Evolutionary conservation across 2,797 vertebrate species (phyloP).

Genomic region (Sebastes hopkinsi): DNA sequence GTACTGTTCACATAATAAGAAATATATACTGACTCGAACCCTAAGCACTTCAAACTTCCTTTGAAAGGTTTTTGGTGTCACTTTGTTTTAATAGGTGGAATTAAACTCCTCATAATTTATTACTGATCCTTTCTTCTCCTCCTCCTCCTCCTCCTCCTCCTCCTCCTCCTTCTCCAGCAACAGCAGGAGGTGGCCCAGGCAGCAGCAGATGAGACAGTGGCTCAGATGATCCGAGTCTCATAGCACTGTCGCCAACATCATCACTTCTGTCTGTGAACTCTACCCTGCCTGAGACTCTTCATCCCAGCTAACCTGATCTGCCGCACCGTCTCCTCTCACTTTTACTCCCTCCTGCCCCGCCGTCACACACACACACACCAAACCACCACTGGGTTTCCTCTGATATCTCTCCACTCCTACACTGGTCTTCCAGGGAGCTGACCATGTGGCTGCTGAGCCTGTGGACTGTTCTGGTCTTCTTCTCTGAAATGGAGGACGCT

Average conservation of each 20-base stretch:
- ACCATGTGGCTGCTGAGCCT: slow-evolving; percentile 27
- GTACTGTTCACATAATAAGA: background rate
- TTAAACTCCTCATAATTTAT: background rate
- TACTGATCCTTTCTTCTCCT: background rate
- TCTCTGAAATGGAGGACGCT: slow-evolving; percentile 21
- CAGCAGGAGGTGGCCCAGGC: slow-evolving; percentile 87
- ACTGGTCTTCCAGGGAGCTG: slow-evolving; percentile 66
- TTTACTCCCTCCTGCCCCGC: background rate
- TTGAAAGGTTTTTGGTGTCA: background rate
- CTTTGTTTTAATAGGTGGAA: background rate
- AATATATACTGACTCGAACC: background rate
- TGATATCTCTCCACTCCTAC: slow-evolving; percentile 20
- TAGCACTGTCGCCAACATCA: slow-evolving; percentile 74
- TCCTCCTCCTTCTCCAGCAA: slow-evolving; percentile 39
- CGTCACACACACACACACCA: background rate
- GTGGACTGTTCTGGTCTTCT: slow-evolving; percentile 31
- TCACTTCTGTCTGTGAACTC: slow-evolving; percentile 36
- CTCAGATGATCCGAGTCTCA: slow-evolving; percentile 94
- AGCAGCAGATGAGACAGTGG: slow-evolving; percentile 90
- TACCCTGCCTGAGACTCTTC: slow-evolving; percentile 49
- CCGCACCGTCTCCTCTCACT: background rate
- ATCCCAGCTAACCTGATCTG: slow-evolving; percentile 42
- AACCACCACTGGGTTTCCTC: slow-evolving; percentile 9
- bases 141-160: background rate
- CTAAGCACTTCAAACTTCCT: background rate